Base-by-base conservation (phyloP, 1,140 invertebrate species). In the Portunus trituberculatus region DNA sequence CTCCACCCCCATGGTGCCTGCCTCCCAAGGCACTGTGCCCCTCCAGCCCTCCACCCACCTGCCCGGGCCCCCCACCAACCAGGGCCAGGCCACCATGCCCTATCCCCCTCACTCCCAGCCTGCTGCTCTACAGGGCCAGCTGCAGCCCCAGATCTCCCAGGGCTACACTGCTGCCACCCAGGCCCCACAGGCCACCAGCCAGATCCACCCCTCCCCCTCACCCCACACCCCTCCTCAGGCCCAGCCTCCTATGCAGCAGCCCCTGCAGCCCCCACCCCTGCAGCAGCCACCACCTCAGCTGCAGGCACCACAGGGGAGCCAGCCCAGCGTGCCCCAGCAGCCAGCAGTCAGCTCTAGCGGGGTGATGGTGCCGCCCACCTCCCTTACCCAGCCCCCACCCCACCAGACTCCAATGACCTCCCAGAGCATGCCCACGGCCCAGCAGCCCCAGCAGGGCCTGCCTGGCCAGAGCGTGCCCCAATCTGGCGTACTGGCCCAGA, bases 221-320 rank as follows among this genome's bases (percentile, higher is more conserved):
- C 91, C 94, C 82, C 94, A 95, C 84, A 95, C 94, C 7, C 94
- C 94, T 45, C 94, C 94, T 12, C 94, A 95, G 46, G 91, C 94
- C 46, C 94, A 95, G 28, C 89, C 93, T 31, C 32, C 93, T 16
- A n/a, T 94, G 16, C 94, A 95, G 31, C 82, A 82, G 29, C 90
- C 91, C 32, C 84, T 87, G 76, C 94, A 95, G 48, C 89, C 76
- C 46, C 94, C 31, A 8, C 48, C 91, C 16, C 76, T 92, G 39
- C 90, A 92, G 84, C 90, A 76, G n/a, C 29, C 91, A 10, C 82
- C 83, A 82, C 28, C 48, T 28, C 67, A 91, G 31, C 31, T 89
- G 32, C 94, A 92, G 32, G 94, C 90, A n/a, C 83, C 92, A 20
- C 82, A 93, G 83, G 31, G 45, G 45, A 87, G 48, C 39, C 93